Conservation (phyloP, 2,888 invertebrate genomes). For the Cerceris ruficornis region DNA sequence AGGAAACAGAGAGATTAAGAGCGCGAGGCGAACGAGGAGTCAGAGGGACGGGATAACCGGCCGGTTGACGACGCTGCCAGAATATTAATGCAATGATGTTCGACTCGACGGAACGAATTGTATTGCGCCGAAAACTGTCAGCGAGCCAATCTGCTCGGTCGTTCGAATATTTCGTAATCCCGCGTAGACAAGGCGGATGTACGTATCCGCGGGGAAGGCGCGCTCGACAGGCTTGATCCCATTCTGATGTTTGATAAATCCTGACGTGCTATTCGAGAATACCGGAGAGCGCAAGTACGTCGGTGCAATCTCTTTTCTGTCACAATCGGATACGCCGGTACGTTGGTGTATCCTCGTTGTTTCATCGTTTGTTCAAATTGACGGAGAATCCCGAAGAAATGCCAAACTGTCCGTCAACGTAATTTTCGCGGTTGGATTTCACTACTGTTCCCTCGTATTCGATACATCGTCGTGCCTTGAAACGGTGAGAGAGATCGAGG, state of each 20-base stretch:
- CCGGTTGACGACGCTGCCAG: constrained; percentile 68
- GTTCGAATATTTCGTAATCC: constrained; percentile 66
- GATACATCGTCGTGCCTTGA: too few relatives aligned
- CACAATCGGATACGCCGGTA: constrained; percentile 27
- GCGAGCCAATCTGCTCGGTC: constrained; percentile 70
- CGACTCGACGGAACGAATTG: constrained; percentile 73
- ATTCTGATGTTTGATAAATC: constrained; percentile 49
- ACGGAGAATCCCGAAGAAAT: neutral
- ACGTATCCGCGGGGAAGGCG: constrained; percentile 60
- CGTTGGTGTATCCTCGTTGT: constrained; percentile 4
- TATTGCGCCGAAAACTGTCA: constrained; percentile 69
- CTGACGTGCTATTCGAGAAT: constrained; percentile 28
- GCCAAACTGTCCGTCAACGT: neutral
- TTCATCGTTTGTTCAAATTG: constrained; percentile 12
- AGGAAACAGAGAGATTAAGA: constrained; percentile 46
- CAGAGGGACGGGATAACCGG: constrained; percentile 45
- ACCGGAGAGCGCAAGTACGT: constrained; percentile 9
- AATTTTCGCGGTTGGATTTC: too few relatives aligned
- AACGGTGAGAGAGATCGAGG: too few relatives aligned
- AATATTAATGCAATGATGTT: constrained; percentile 75
- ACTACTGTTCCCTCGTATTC: too few relatives aligned
- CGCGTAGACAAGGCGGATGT: constrained; percentile 38
- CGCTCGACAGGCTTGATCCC: constrained; percentile 36
- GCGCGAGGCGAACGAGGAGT: constrained; percentile 26
- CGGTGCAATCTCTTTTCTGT: constrained; percentile 21